These are phyloP conservation scores for Suncus etruscus DNA, from an alignment of 2,113 vertebrate genomes.

Conservation along the genomic window DNA sequence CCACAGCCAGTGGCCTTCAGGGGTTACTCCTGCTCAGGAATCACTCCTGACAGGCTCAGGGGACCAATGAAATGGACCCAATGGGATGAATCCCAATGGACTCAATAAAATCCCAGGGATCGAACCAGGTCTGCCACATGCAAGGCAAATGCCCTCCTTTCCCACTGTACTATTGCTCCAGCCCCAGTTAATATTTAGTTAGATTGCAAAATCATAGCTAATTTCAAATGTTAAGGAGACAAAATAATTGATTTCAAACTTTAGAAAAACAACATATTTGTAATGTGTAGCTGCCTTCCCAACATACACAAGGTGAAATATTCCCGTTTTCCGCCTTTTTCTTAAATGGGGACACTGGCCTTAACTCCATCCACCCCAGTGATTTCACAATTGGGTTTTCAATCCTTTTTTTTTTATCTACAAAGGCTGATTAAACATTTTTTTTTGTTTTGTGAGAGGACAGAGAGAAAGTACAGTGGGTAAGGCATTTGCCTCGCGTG, in stretches of 20 bases:
- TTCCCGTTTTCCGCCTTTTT: neutral
- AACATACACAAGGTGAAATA: neutral
- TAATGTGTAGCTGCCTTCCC: neutral
- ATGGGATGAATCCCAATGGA: too few species aligned
- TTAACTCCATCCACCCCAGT: neutral
- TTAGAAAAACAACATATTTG: slow-evolving; percentile 11
- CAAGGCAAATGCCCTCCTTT: too few species aligned
- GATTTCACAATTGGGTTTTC: slow-evolving; percentile 21
- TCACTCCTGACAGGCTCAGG: too few species aligned
- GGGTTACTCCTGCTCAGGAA: too few species aligned
- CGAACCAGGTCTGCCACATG: too few species aligned
- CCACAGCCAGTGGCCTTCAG: too few species aligned
- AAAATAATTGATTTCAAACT: neutral
- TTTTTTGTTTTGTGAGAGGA: slow-evolving; percentile 7
- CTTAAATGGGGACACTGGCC: neutral
- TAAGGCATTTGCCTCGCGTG: too few species aligned
- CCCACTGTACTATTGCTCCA: too few species aligned
- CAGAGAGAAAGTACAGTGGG: too few species aligned
- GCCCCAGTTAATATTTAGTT: slow-evolving; percentile 5
- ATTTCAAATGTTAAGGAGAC: slow-evolving; percentile 44
- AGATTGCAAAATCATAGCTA: neutral
- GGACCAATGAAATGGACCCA: too few species aligned
- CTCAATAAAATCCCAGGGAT: too few species aligned
- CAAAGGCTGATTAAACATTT: neutral
- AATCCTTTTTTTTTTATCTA: slow-evolving; percentile 35